Conservation (phyloP, 2,888 invertebrate species). For the Tyria jacobaeae region DNA sequence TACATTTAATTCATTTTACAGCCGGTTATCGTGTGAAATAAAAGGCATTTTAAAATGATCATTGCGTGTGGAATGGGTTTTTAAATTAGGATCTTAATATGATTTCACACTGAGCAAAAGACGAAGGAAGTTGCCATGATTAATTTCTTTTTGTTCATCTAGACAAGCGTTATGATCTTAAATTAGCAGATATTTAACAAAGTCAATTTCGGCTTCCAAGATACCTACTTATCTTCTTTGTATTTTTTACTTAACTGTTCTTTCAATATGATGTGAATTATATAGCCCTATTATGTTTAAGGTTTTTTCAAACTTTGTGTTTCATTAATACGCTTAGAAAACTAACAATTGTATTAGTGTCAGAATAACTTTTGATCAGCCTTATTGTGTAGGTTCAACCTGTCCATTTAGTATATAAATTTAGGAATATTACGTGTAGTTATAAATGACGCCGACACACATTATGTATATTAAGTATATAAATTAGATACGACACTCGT, state of each 20-base stretch:
- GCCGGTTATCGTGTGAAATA: constrained; percentile 54
- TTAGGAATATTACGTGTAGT: background rate
- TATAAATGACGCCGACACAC: background rate
- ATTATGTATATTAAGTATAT: constrained; percentile 11
- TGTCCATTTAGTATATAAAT: background rate
- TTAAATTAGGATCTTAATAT: constrained; percentile 38
- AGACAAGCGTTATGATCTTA: constrained; percentile 10
- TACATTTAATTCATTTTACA: constrained; percentile 56
- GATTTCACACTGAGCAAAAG: background rate
- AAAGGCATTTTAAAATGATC: constrained; percentile 54
- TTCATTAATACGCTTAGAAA: background rate
- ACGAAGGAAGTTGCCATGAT: background rate
- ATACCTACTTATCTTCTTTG: constrained; percentile 11
- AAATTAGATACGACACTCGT: constrained; percentile 11
- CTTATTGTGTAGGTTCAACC: background rate
- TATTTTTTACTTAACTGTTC: constrained; percentile 13
- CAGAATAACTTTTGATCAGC: background rate
- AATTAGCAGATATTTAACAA: constrained; percentile 38
- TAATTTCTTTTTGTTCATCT: background rate
- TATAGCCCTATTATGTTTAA: background rate
- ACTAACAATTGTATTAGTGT: background rate
- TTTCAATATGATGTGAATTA: constrained; percentile 20
- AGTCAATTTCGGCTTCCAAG: constrained; percentile 22
- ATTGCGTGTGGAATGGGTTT: constrained; percentile 48
- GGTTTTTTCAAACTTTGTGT: background rate